Evolutionary conservation across 2,797 vertebrate genomes (phyloP), one percentile per base, ranked within the genome.

Genomic region (Scleropages formosus): DNA sequence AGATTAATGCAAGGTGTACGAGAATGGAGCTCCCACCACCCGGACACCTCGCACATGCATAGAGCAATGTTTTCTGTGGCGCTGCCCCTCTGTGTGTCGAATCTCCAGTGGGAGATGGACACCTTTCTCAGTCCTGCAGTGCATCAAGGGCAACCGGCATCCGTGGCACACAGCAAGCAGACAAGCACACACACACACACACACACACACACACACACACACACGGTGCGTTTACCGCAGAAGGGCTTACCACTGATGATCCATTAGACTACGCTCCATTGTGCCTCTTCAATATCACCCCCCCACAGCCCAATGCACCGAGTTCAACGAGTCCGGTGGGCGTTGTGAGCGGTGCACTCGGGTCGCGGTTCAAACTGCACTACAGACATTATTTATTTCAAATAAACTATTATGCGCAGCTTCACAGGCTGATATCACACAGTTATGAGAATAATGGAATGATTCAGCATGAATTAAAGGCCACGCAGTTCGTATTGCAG

Each of bases 81-180:
- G 82, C 86, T 89, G 86, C 90, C 90, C 31, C 86, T 64, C 67
- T 59, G 60, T 51, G 49, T 81, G 82, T 84, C 83, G 91, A 93
- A 93, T 91, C 90, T 90, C 89, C 87, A 91, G 91, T 89, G 88
- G 90, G 89, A 81, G 78, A 85, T 63, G 78, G 81, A 87, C 85
- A 86, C 85, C 85, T 89, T 91, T 92, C 91, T 91, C 90, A 90
- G 91, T 89, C 90, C 90, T 90, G 87, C 88, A 87, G 88, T 90
- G 84, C 82, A 86, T 89, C 89, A 91, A 91, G 90, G 90, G 89
- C 90, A 87, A n/a, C n/a, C n/a, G n/a, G n/a, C n/a, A n/a, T n/a
- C n/a, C 88, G 84, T 82, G 53, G 83, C 87, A 87, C 90, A 91
- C 84, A 82, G 85, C 86, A 87, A 87, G 87, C 61, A 79, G 77